Conservation (phyloP, 2,888 invertebrate species). For the Norana najaformis region DNA sequence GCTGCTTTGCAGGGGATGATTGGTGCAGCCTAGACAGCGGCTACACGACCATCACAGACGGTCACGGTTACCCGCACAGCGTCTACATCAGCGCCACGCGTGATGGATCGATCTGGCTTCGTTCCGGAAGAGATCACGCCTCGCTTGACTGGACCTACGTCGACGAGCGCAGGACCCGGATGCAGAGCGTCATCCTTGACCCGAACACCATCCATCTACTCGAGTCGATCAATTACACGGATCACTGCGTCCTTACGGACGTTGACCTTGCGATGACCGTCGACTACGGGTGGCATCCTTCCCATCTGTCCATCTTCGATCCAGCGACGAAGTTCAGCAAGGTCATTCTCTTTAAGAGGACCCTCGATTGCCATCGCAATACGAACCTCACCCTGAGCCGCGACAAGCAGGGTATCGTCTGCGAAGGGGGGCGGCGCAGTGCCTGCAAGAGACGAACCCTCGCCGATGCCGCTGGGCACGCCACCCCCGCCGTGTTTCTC, state of each 20-base stretch:
- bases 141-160: constrained; percentile 39
- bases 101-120: constrained; percentile 45
- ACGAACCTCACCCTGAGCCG: constrained; percentile 37
- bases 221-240: constrained; percentile 40
- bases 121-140: constrained; percentile 42
- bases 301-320: constrained; percentile 39
- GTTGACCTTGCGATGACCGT: constrained; percentile 39
- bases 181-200: constrained; percentile 37
- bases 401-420: constrained; percentile 38
- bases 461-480: constrained; percentile 29
- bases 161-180: constrained; percentile 34
- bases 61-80: constrained; percentile 39
- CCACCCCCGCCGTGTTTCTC: constrained; percentile 32
- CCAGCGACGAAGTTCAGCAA: constrained; percentile 33
- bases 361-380: constrained; percentile 35
- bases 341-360: constrained; percentile 34
- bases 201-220: constrained; percentile 36
- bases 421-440: constrained; percentile 38
- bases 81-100: constrained; percentile 45
- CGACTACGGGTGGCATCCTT: constrained; percentile 42
- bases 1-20: constrained; percentile 31
- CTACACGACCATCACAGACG: constrained; percentile 44
- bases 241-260: constrained; percentile 43
- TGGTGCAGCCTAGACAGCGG: constrained; percentile 46
- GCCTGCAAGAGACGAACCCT: constrained; percentile 32